These are phyloP conservation scores for Andrena haemorrhoa DNA, from an alignment of 2,888 invertebrate species.

Conservation along the genomic window DNA sequence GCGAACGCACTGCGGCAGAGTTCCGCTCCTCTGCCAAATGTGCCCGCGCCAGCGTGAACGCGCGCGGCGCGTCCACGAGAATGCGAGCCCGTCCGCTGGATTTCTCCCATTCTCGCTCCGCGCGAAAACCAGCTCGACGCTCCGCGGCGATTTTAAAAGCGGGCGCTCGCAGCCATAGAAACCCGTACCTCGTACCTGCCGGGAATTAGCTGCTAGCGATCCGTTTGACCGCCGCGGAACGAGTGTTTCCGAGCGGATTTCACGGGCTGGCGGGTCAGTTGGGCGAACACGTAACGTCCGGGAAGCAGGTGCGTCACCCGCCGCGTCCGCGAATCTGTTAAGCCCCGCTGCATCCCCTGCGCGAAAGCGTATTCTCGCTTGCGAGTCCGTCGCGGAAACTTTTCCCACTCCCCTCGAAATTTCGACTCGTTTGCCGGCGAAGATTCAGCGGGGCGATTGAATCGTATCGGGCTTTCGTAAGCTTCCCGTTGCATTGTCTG, in stretches of 20 bases:
- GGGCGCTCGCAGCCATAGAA: not conserved
- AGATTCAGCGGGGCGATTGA: not conserved
- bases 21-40: slow-evolving; percentile 77
- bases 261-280: slow-evolving; percentile 17
- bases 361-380: not conserved
- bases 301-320: not conserved
- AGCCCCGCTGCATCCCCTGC: not conserved
- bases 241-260: slow-evolving; percentile 39
- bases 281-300: slow-evolving; percentile 39
- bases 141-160: not conserved
- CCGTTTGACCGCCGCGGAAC: slow-evolving; percentile 24
- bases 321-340: not conserved
- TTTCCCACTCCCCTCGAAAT: not conserved
- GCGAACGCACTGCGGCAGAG: slow-evolving; percentile 80
- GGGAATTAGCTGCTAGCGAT: slow-evolving; percentile 22
- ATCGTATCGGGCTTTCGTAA: not conserved
- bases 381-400: not conserved
- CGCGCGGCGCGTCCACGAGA: not conserved
- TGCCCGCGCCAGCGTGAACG: slow-evolving; percentile 28
- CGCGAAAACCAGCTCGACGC: not conserved
- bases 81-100: not conserved
- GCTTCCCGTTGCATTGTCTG: not conserved
- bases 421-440: not conserved
- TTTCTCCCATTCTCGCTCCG: not conserved
- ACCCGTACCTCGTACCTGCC: slow-evolving; percentile 3